Conservation (phyloP, 2,888 invertebrate species). For the Calliphora vomitoria region DNA sequence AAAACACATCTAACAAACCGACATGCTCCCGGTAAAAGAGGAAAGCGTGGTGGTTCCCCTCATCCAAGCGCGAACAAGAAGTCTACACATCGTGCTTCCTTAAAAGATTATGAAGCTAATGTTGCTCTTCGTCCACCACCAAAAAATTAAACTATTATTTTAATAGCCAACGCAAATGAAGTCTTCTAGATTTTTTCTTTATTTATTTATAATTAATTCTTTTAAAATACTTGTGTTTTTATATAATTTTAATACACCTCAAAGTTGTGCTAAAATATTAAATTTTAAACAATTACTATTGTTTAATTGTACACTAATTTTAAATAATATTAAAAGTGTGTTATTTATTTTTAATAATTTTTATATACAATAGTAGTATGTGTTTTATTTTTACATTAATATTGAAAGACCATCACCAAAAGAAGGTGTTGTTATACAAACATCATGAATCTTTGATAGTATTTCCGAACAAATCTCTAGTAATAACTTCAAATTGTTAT, state of each 20-base stretch:
- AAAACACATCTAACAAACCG: conserved; percentile 76
- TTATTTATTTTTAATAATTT: conserved; percentile 3
- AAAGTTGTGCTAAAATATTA: not conserved
- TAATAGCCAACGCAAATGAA: not conserved
- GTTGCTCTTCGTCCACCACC: conserved; percentile 83
- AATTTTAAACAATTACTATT: not conserved
- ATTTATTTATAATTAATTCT: conserved; percentile 1
- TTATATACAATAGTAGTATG: not conserved
- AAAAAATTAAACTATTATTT: conserved; percentile 74
- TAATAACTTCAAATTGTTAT: no score
- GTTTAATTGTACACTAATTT: not conserved
- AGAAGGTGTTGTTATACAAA: no score
- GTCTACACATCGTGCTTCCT: conserved; percentile 62
- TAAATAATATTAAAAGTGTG: not conserved
- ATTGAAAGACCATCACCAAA: no score
- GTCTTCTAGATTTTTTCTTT: not conserved
- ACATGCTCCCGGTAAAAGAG: conserved; percentile 79
- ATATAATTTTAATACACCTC: not conserved
- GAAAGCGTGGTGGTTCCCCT: conserved; percentile 80
- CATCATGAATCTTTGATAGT: no score
- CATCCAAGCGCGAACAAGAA: conserved; percentile 75
- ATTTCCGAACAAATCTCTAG: no score
- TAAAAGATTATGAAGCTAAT: conserved; percentile 82
- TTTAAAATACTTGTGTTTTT: not conserved
- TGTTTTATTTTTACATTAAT: not conserved